Conservation (phyloP, 2,797 vertebrate species). For the Chromis chromis region DNA sequence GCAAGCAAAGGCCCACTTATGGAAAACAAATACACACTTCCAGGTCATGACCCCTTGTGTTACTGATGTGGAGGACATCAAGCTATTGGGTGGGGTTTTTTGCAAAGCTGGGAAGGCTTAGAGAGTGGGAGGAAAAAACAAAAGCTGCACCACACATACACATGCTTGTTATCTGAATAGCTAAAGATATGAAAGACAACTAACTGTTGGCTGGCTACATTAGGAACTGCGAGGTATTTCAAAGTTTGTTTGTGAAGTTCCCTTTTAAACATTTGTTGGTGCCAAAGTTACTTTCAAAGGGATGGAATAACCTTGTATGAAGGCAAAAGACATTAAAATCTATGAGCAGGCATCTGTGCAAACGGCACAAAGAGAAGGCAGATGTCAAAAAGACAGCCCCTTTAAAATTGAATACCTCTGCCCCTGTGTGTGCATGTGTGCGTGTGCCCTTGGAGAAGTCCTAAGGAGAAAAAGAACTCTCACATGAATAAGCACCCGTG, state of each 20-base stretch:
- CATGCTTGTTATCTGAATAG: background rate
- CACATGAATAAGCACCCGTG: conserved; percentile 25
- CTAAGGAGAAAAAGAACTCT: conserved; percentile 40
- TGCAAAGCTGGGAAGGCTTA: background rate
- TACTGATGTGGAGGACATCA: conserved; percentile 15
- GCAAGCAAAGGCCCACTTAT: conserved; percentile 39
- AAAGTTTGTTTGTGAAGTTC: conserved; percentile 5
- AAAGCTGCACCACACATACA: background rate
- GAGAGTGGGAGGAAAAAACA: background rate
- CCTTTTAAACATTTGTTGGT: conserved; percentile 15
- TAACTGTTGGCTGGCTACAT: background rate
- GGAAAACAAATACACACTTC: conserved; percentile 69
- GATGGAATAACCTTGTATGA: conserved; percentile 56
- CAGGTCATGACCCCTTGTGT: conserved; percentile 61
- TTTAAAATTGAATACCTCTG: conserved; percentile 43
- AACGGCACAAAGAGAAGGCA: conserved; percentile 49
- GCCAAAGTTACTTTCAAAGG: conserved; percentile 47
- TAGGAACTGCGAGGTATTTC: conserved; percentile 2
- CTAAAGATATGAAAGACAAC: background rate
- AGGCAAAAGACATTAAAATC: conserved; percentile 50
- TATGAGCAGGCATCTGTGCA: conserved; percentile 41
- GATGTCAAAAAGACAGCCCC: conserved; percentile 56
- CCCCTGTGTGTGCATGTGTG: background rate
- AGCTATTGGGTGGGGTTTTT: background rate
- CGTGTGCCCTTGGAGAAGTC: conserved; percentile 34